Base-by-base conservation (phyloP, 2,888 invertebrate species). In the Ommatoiulus sabulosus region DNA sequence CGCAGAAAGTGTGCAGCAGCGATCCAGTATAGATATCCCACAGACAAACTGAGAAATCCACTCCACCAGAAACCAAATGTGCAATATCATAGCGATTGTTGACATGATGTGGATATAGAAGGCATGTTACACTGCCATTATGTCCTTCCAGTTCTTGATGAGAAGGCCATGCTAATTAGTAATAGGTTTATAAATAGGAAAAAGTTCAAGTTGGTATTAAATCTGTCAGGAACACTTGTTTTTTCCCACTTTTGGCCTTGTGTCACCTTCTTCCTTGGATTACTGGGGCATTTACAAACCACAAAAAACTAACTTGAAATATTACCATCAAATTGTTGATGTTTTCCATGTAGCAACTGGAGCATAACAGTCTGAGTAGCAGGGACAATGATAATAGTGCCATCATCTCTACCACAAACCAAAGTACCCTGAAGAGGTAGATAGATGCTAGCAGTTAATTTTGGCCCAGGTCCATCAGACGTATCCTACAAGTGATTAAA, bases 1-100 rank as follows among this genome's bases (percentile, higher is more conserved):
- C 98, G 91, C 98, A 98, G 94, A 99, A 99, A 5, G 98, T 95
- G 92, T 99, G 98, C 88, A 99, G 93, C 72, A 98, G 93, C 1
- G 95, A 95, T 3, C 98, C 98, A 52, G 96, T 96, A 92, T 97
- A 97, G 90, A 99, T 93, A 92, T 99, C 98, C 99, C 99, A 99
- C 0, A 99, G 94, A 91, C 97, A 98, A 3, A 98, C 98, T 0
- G 98, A 98, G 93, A 99, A 99, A 93, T 99, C 99, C 15, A 98
- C 97, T 0, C 99, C 98, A 0, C 99, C 99, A 0, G 98, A 98
- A 0, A 99, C 95, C n/a, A 98, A 93, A 92, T 97, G 96, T 0
- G 96, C 94, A 90, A 96, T 95, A 92, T 98, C 97, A 92, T 97
- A 99, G 92, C 98, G 95, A 0, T 92, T 90, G 90, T 93, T 96